A percentile compares a stretch with the other conserved stretches of the same genome.
Evolutionary conservation across 2,113 vertebrate species (phyloP).

Genomic region (Nyctereutes procyonoides): DNA sequence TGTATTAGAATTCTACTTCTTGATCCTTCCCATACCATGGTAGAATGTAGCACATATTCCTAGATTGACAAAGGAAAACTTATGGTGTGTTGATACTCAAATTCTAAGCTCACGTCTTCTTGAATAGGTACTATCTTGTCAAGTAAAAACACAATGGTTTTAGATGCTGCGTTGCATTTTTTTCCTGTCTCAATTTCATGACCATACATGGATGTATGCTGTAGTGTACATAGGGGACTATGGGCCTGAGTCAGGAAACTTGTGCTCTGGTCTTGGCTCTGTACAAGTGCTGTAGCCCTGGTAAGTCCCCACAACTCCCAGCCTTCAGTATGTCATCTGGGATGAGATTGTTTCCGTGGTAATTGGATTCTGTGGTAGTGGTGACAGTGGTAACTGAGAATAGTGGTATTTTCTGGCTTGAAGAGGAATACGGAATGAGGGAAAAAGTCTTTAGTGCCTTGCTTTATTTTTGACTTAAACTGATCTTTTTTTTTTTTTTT

Average conservation of each 20-base stretch:
- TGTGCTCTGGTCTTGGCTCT: background rate
- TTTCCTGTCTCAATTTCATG: background rate
- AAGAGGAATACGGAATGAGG: background rate
- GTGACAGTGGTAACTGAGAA: background rate
- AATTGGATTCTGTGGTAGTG: background rate
- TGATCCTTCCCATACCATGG: background rate
- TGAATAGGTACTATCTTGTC: background rate
- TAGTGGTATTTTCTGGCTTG: background rate
- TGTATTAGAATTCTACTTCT: background rate
- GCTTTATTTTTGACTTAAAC: background rate
- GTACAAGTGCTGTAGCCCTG: rapidly evolving
- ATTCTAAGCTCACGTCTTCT: background rate
- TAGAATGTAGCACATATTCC: background rate
- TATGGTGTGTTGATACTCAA: background rate
- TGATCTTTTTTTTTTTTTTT: background rate
- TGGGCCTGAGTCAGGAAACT: background rate
- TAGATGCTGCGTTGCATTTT: background rate
- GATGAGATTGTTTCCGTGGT: background rate
- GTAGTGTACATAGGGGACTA: background rate
- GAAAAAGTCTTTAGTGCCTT: background rate
- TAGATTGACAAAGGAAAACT: background rate
- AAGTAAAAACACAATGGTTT: background rate
- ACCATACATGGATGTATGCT: rapidly evolving
- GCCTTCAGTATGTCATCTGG: background rate
- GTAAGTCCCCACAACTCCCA: rapidly evolving